These are phyloP conservation scores for Microctonus hyperodae DNA, from an alignment of 2,888 invertebrate genomes.

Conservation along the genomic window DNA sequence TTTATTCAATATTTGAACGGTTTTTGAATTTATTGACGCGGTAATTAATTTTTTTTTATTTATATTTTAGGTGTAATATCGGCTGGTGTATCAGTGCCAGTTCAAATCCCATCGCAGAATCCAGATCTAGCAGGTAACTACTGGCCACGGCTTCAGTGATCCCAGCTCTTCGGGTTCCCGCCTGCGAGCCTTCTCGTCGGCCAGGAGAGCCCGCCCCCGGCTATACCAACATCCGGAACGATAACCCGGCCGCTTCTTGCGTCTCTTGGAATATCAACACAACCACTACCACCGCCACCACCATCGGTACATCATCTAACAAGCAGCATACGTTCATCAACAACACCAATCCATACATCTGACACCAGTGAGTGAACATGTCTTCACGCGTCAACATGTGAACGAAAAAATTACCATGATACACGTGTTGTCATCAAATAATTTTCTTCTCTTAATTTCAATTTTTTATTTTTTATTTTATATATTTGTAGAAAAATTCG, in stretches of 20 bases:
- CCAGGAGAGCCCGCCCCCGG: slow-evolving; percentile 65
- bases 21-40: neutral
- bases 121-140: slow-evolving; percentile 82
- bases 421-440: neutral
- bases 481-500: too few species aligned
- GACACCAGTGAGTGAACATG: slow-evolving; percentile 60
- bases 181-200: slow-evolving; percentile 74
- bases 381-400: neutral
- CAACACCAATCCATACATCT: slow-evolving; percentile 55
- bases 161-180: slow-evolving; percentile 88
- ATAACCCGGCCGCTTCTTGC: slow-evolving; percentile 61
- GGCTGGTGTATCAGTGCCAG: slow-evolving; percentile 90
- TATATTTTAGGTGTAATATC: slow-evolving; percentile 83
- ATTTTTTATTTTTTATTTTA: too few species aligned
- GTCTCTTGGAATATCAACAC: slow-evolving; percentile 55
- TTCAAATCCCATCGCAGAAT: slow-evolving; percentile 88
- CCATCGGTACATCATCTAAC: slow-evolving; percentile 34
- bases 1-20: neutral
- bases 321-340: slow-evolving; percentile 27
- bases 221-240: slow-evolving; percentile 63
- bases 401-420: neutral
- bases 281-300: slow-evolving; percentile 40
- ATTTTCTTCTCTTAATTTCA: too few species aligned
- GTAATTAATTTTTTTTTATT: neutral
- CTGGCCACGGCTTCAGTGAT: slow-evolving; percentile 94